Conservation (phyloP, 2,113 vertebrate genomes). For the Laterallus jamaicensis region DNA sequence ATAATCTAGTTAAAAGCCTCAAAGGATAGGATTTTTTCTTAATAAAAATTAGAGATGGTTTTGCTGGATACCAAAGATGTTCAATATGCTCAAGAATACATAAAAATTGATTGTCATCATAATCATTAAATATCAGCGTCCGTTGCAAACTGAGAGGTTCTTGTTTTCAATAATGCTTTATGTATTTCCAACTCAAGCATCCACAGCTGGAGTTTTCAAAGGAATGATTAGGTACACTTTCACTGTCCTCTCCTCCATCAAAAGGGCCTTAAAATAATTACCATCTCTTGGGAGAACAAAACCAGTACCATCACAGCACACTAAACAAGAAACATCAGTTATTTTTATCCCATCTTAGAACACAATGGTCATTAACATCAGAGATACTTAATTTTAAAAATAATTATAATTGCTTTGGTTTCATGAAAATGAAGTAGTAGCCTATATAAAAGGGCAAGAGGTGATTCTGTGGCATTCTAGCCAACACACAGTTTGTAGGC, state of each 20-base stretch:
- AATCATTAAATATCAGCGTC: not conserved
- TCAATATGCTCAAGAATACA: not conserved
- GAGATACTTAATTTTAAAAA: not conserved
- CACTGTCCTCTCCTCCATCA: not conserved
- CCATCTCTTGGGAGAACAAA: not conserved
- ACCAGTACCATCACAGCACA: not conserved
- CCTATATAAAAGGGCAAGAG: not conserved
- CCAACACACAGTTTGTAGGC: not conserved
- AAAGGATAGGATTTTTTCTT: not conserved
- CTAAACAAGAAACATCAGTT: not conserved
- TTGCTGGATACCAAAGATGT: not conserved
- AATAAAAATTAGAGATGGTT: not conserved
- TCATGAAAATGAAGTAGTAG: not conserved
- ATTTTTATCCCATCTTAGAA: not conserved
- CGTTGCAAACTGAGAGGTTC: not conserved
- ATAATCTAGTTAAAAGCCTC: not conserved
- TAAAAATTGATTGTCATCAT: not conserved
- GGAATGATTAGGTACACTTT: not conserved
- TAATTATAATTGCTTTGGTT: not conserved
- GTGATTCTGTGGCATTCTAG: not conserved
- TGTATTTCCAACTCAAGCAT: not conserved
- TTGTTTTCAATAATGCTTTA: not conserved
- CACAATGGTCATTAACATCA: not conserved
- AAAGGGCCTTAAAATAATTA: not conserved
- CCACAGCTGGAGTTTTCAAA: slow-evolving; percentile 7